Evolutionary conservation across 1,140 invertebrate genomes (phyloP).

Genomic region (Procambarus clarkii): DNA sequence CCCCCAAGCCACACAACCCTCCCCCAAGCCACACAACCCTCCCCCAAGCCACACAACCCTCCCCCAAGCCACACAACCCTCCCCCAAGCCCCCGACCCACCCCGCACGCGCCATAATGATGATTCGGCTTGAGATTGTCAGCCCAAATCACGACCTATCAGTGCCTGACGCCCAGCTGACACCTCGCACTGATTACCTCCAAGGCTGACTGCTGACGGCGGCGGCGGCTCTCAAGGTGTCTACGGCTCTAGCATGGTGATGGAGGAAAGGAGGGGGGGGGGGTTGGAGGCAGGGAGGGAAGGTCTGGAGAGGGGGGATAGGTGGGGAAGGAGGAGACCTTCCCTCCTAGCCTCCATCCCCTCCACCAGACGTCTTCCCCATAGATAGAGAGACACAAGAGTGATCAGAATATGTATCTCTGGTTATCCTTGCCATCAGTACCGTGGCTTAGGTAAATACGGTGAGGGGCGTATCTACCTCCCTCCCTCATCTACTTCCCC

Average conservation of each 20-base stretch:
- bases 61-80: too few relatives aligned
- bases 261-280: not conserved
- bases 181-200: not conserved
- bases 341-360: not conserved
- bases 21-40: too few relatives aligned
- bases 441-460: too few relatives aligned
- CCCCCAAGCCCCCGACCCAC: too few relatives aligned
- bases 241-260: not conserved
- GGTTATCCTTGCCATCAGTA: too few relatives aligned
- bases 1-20: too few relatives aligned
- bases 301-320: not conserved
- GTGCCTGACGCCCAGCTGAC: not conserved
- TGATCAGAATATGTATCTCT: too few relatives aligned
- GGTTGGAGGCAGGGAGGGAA: not conserved
- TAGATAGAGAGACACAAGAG: too few relatives aligned
- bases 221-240: too few relatives aligned
- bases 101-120: not conserved
- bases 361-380: not conserved
- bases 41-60: too few relatives aligned
- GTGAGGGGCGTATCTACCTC: too few relatives aligned
- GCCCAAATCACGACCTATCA: not conserved
- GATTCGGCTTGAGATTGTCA: slow-evolving; percentile 1
- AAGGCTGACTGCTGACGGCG: not conserved
- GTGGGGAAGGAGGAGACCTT: too few relatives aligned
- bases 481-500: not conserved